Evolutionary conservation across 2,113 vertebrate genomes (phyloP).

Genomic region (Trachemys scripta): DNA sequence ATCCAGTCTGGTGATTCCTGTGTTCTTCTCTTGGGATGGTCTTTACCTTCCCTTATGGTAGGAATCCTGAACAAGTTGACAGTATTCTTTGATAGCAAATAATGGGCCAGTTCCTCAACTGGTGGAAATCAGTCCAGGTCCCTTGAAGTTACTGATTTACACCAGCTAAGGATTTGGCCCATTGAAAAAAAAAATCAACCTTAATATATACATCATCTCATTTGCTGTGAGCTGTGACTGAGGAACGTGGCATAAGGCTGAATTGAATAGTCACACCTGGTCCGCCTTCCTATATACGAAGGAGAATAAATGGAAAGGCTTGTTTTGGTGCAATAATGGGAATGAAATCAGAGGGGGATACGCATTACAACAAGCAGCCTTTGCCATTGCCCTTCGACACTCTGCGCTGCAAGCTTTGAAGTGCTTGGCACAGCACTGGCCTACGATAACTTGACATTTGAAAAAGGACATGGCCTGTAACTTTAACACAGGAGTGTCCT

Average conservation of each 20-base stretch:
- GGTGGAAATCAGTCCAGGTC: background rate
- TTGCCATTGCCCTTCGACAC: background rate
- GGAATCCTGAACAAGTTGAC: background rate
- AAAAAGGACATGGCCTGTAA: background rate
- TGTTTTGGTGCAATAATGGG: background rate
- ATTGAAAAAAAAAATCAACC: background rate
- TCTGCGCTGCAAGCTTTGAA: background rate
- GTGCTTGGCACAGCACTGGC: background rate
- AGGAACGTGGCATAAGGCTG: background rate
- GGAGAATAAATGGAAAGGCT: background rate
- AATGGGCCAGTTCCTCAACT: background rate
- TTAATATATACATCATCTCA: background rate
- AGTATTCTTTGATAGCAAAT: background rate
- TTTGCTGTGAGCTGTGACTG: background rate
- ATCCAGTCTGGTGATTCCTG: background rate
- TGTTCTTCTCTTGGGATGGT: background rate
- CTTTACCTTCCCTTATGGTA: background rate
- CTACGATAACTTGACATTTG: background rate
- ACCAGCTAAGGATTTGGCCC: background rate
- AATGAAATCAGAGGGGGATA: background rate
- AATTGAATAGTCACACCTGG: background rate
- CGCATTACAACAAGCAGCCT: background rate
- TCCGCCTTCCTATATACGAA: background rate
- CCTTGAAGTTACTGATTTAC: background rate
- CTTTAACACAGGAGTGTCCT: constrained; percentile 40